Base-by-base conservation (phyloP, 1,140 invertebrate species). In the Bombus soroeensis region DNA sequence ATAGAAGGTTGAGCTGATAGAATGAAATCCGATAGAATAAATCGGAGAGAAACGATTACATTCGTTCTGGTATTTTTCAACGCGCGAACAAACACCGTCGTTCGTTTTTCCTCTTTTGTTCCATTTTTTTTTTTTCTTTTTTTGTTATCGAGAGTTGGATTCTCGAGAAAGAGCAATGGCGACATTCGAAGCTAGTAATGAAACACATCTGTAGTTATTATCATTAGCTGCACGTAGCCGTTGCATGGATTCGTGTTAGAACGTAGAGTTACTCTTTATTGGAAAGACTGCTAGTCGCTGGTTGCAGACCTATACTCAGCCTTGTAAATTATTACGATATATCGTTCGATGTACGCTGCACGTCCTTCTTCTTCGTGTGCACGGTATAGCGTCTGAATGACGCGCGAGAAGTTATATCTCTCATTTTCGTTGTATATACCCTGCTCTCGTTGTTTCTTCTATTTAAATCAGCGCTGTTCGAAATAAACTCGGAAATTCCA, bases 151-250 rank as follows among this genome's bases (percentile, higher is more conserved):
- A 28, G 18, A 22, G 9, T 68, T 37, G 34, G 47, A 41, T 41
- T 22, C 37, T 70, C 18, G 41, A 68, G 39, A 34, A 22, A 13
- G 22, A n/a, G 13, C 66, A 83, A 47, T 79, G 71, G 62, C 77
- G 47, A 81, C 87, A 85, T 85, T 81, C 83, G 83, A 85, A 85
- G 83, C 71, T 85, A 81, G 84, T 85, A 85, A 85, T 81, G 84
- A 85, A 81, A 81, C 79, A 85, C 79, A 62, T 73, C 47, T 84
- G 37, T 82, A 82, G 66, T 71, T 75, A 47, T 77, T 77, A 57
- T 90, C 64, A 71, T 74, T 91, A 88, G 81, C 73, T 88, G 90
- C 87, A 91, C 78, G 89, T 89, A 77, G 77, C 76, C 85, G 87
- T 89, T 88, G 90, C 87, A 92, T 91, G 91, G 62, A 78, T 66